Percentiles rank a stretch among this genome's conserved stretches.
Conservation (phyloP, 2,888 invertebrate genomes). For the Andrena flavipes region DNA sequence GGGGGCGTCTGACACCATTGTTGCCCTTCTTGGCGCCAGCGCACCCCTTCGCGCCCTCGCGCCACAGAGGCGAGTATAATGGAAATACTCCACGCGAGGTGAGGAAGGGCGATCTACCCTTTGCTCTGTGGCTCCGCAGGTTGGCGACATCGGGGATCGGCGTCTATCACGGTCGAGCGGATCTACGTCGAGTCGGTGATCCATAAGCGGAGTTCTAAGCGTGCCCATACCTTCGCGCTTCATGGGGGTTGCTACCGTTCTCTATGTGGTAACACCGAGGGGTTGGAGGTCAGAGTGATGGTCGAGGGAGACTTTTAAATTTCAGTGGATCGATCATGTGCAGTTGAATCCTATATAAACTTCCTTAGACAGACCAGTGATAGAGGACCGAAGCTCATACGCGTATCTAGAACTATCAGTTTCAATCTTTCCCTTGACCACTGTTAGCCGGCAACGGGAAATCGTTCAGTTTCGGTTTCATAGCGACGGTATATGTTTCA, state of each 20-base stretch:
- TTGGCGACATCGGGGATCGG: constrained; percentile 58
- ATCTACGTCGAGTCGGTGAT: constrained; percentile 53
- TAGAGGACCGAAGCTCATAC: too few relatives aligned
- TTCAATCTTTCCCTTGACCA: too few relatives aligned
- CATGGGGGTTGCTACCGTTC: constrained; percentile 1
- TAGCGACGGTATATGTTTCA: too few relatives aligned
- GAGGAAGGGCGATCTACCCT: constrained; percentile 67
- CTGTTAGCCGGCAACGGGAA: too few relatives aligned
- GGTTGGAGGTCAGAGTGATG: background rate
- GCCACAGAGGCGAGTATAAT: constrained; percentile 56
- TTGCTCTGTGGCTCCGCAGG: constrained; percentile 60
- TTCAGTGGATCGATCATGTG: too few relatives aligned
- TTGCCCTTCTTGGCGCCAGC: constrained; percentile 15
- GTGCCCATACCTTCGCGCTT: constrained; percentile 18
- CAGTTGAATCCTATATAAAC: too few relatives aligned
- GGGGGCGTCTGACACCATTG: constrained; percentile 64
- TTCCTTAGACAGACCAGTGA: too few relatives aligned
- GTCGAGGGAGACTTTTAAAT: too few relatives aligned
- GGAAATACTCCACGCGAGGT: constrained; percentile 62
- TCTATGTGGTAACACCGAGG: background rate
- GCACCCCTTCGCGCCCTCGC: constrained; percentile 1
- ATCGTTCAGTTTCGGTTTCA: too few relatives aligned
- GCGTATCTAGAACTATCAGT: too few relatives aligned
- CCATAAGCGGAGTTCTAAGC: constrained; percentile 55
- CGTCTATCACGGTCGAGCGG: constrained; percentile 59